phyloP scores from a whole-genome alignment of 2,113 vertebrate genomes.

The Fulica atra region DNA sequence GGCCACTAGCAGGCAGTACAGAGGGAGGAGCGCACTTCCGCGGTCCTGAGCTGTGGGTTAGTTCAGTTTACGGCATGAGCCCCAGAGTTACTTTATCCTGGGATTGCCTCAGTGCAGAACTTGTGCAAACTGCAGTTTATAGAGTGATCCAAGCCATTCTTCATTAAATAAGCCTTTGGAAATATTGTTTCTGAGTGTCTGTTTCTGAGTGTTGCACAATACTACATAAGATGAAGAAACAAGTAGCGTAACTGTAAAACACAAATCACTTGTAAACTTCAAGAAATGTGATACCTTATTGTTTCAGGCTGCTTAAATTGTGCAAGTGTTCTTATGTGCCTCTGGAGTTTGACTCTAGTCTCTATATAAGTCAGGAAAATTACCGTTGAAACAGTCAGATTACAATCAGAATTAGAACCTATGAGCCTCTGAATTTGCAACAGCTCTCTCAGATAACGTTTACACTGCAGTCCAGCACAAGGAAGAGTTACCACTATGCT shows the following conservation, averaged over 20 bases:
- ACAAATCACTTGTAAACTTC: background rate
- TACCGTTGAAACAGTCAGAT: background rate
- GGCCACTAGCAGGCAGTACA: background rate
- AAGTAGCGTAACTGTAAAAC: background rate
- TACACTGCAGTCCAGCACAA: rapidly evolving
- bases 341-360: background rate
- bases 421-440: background rate
- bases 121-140: background rate
- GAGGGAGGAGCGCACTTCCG: background rate
- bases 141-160: background rate
- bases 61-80: background rate
- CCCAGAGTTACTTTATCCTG: background rate
- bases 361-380: background rate
- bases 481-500: background rate
- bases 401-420: background rate
- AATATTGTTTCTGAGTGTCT: slow-evolving; percentile 13
- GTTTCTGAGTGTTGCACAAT: slow-evolving; percentile 7
- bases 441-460: background rate
- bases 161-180: slow-evolving; percentile 3
- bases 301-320: background rate
- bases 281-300: background rate
- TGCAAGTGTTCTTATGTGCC: background rate
- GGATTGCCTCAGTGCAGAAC: background rate
- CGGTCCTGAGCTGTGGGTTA: background rate
- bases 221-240: background rate